Conservation (phyloP, 2,888 invertebrate species). For the Coleophora deauratella region DNA sequence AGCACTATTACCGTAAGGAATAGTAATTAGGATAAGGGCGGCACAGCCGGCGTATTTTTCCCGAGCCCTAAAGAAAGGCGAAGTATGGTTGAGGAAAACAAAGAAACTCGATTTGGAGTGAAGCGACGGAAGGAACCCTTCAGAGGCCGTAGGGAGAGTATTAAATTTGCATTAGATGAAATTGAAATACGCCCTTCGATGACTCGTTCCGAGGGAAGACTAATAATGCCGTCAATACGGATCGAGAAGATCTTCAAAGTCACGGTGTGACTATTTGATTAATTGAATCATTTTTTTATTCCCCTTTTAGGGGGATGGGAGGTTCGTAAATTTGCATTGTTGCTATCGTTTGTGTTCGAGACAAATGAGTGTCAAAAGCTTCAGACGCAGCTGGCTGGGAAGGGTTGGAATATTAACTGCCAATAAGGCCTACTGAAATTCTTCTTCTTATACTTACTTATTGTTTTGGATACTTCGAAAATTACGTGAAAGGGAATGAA, state of each 20-base stretch:
- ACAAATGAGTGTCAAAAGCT: constrained; percentile 3
- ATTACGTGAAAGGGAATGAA: no score
- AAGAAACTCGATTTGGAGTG: constrained; percentile 51
- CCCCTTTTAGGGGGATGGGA: constrained; percentile 26
- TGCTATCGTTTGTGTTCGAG: constrained; percentile 4
- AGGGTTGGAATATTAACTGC: not conserved
- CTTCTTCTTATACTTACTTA: no score
- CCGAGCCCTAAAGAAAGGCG: constrained; percentile 9
- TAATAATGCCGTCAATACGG: constrained; percentile 66
- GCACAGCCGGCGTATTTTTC: constrained; percentile 19
- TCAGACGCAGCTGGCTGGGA: not conserved
- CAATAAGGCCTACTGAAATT: no score
- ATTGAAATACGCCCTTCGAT: constrained; percentile 71
- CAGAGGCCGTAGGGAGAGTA: constrained; percentile 54
- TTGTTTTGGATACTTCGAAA: no score
- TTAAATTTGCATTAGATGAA: constrained; percentile 73
- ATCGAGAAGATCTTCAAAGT: constrained; percentile 56
- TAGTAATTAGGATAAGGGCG: constrained; percentile 40
- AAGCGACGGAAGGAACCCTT: constrained; percentile 31
- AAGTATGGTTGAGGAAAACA: constrained; percentile 47
- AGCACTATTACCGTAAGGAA: constrained; percentile 42
- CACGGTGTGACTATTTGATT: constrained; percentile 67
- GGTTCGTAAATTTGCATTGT: constrained; percentile 27
- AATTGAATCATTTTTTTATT: constrained; percentile 64
- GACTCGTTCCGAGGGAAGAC: constrained; percentile 60